phyloP scores from a whole-genome alignment of 2,113 vertebrate genomes.

The Bujurquina vittata region DNA sequence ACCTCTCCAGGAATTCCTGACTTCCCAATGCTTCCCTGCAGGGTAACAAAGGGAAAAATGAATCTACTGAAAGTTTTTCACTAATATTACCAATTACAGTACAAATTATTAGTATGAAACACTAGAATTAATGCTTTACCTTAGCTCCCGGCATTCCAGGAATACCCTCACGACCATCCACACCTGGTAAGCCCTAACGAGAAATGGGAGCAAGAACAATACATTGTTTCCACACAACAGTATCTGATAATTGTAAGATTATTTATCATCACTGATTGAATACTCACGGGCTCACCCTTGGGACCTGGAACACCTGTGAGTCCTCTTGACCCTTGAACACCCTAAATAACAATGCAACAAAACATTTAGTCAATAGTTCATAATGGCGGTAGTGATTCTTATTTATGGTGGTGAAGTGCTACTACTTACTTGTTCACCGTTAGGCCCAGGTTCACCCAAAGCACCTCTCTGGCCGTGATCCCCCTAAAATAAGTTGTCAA shows the following conservation, averaged over 20 bases:
- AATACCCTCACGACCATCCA: constrained; percentile 92
- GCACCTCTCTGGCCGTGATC: constrained; percentile 90
- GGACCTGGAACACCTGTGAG: constrained; percentile 92
- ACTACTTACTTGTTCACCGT: constrained; percentile 87
- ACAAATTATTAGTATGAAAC: not conserved
- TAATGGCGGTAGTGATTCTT: not conserved
- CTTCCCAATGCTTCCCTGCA: constrained; percentile 89
- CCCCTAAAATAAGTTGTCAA: constrained; percentile 80
- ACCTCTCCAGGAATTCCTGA: constrained; percentile 89
- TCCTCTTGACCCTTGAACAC: constrained; percentile 88
- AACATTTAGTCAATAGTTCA: not conserved
- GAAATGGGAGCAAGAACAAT: not conserved
- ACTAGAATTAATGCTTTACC: constrained; percentile 74
- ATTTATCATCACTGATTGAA: constrained; percentile 8
- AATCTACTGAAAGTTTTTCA: not conserved
- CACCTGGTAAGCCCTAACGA: constrained; percentile 90
- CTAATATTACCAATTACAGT: not conserved
- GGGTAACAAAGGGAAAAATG: constrained; percentile 14
- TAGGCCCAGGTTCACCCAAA: constrained; percentile 89
- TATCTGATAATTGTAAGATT: not conserved
- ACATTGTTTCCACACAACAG: not conserved
- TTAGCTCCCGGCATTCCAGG: constrained; percentile 95
- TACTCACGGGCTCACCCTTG: constrained; percentile 93
- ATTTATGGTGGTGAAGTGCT: not conserved
- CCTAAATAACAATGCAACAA: constrained; percentile 78